Conservation (phyloP, 2,113 vertebrate species). For the Ceyx melanurus region DNA sequence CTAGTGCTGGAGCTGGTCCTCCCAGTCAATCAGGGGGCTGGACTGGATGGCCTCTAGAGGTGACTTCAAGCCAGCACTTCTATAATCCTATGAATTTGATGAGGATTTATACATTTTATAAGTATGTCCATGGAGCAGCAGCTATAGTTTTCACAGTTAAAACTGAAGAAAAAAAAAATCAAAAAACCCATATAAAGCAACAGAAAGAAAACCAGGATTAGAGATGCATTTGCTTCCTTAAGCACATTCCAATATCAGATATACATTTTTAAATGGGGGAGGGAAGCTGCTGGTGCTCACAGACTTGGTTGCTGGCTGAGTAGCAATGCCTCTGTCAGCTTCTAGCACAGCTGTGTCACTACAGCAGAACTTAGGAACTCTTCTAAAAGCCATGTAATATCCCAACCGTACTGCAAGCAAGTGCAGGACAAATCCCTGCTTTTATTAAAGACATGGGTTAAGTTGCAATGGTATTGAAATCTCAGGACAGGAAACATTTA, state of each 20-base stretch:
- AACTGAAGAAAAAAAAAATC: not conserved
- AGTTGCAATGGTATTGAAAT: not conserved
- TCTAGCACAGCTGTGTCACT: not conserved
- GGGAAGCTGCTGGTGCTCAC: not conserved
- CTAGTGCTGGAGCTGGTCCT: not conserved
- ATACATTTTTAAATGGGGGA: not conserved
- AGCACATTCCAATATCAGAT: accelerated
- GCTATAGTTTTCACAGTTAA: not conserved
- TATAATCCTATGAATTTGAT: not conserved
- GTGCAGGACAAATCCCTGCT: not conserved
- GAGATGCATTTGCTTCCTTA: not conserved
- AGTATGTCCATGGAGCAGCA: not conserved
- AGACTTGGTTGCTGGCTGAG: not conserved
- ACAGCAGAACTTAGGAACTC: not conserved
- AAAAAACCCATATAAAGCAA: not conserved
- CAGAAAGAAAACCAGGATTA: not conserved
- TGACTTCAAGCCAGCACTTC: not conserved
- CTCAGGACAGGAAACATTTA: not conserved
- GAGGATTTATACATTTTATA: not conserved
- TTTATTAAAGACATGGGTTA: not conserved
- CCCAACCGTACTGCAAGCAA: not conserved
- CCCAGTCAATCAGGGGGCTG: not conserved
- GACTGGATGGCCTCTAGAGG: not conserved
- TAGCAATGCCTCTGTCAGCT: not conserved
- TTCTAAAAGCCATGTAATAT: not conserved